Percentiles rank a stretch among this genome's conserved stretches.
These are phyloP conservation scores for Apantesis nais DNA, from an alignment of 2,888 invertebrate genomes.

Conservation along the genomic window DNA sequence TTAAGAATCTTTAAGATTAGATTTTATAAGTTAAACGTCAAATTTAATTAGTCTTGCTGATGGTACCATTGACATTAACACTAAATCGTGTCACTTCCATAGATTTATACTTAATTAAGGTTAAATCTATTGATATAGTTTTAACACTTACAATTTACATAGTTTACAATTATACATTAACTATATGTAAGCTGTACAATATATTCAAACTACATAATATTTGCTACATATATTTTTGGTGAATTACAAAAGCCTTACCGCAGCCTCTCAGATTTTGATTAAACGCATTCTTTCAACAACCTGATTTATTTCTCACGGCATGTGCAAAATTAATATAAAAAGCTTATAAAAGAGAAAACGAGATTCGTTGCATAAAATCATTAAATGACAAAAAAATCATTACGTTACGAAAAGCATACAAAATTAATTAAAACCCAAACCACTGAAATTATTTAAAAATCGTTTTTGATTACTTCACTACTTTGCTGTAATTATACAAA, in stretches of 20 bases:
- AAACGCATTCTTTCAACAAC: conserved; percentile 1
- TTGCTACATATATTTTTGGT: conserved; percentile 19
- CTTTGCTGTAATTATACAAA: background rate
- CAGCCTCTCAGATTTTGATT: conserved; percentile 16
- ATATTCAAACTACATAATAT: conserved; percentile 10
- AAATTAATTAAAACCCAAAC: conserved; percentile 5
- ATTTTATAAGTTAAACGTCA: background rate
- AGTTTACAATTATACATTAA: conserved; percentile 11
- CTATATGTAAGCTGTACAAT: conserved; percentile 12
- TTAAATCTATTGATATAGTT: conserved; percentile 12
- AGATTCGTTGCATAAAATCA: conserved; percentile 5
- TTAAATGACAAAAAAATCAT: background rate
- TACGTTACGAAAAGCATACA: background rate
- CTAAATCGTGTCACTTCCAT: background rate
- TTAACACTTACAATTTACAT: conserved; percentile 27
- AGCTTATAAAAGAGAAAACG: conserved; percentile 18
- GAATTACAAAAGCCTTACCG: conserved; percentile 27
- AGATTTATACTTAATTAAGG: conserved; percentile 13
- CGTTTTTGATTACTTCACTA: background rate
- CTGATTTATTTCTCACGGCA: background rate
- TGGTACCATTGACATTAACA: conserved; percentile 2
- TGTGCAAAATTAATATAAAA: conserved; percentile 1
- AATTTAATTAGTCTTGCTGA: conserved; percentile 3
- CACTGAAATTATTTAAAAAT: conserved; percentile 3
- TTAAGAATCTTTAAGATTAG: background rate